Conservation (phyloP, 2,888 invertebrate species). For the Notocelia uddmanniana region DNA sequence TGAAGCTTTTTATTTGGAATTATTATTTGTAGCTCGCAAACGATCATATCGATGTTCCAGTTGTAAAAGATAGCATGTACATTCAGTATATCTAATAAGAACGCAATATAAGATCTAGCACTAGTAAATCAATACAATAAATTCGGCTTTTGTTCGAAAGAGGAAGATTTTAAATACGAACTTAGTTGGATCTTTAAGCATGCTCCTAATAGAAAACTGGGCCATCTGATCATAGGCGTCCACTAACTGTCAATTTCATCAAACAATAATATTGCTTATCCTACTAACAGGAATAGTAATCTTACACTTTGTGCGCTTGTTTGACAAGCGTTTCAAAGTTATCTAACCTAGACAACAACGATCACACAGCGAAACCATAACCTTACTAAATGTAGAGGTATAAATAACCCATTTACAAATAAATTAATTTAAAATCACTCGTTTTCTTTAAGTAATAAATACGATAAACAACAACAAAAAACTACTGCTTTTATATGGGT, state of each 20-base stretch:
- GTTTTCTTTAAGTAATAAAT: slow-evolving; percentile 77
- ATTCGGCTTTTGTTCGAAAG: background rate
- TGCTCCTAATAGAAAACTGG: slow-evolving; percentile 17
- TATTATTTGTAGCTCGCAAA: slow-evolving; percentile 21
- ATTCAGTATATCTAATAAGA: background rate
- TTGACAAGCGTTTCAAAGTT: slow-evolving; percentile 80
- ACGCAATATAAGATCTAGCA: background rate
- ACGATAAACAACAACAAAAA: slow-evolving; percentile 74
- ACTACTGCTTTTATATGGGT: slow-evolving; percentile 65
- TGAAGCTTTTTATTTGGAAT: slow-evolving; percentile 15
- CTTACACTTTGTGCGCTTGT: slow-evolving; percentile 80
- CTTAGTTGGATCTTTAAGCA: background rate
- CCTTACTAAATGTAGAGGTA: slow-evolving; percentile 59
- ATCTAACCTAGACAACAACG: slow-evolving; percentile 56
- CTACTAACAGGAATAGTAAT: slow-evolving; percentile 66
- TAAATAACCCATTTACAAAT: slow-evolving; percentile 73
- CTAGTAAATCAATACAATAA: background rate
- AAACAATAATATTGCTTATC: slow-evolving; percentile 67
- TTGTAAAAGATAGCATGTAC: background rate
- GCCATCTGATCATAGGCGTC: slow-evolving; percentile 14
- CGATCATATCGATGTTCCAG: slow-evolving; percentile 13
- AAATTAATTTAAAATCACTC: slow-evolving; percentile 79
- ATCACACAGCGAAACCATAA: slow-evolving; percentile 51
- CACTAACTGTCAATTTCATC: slow-evolving; percentile 52
- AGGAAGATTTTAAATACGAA: background rate